Evolutionary conservation across 2,113 vertebrate species (phyloP), one percentile per base, ranked within the genome.

Genomic region (Xyliphius kryptos): DNA sequence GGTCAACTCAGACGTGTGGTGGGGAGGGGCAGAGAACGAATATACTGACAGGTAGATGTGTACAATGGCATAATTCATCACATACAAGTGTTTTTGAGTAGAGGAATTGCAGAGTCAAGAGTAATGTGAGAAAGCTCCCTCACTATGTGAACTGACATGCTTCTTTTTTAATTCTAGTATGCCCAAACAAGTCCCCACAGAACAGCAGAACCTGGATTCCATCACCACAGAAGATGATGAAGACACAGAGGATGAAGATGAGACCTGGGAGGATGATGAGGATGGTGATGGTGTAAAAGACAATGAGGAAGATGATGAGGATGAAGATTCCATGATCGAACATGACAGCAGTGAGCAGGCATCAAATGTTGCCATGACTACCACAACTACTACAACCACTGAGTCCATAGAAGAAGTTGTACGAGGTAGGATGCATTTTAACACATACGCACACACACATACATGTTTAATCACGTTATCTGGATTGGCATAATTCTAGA

Each of bases 371-470:
- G 96, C 92, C 56, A 94, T 93, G 81, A 95, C 93, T 1, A 95
- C 93, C 63, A 97, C 94, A 13, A 97, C 94, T 56, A 98, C 93
- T 61, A 95, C 92, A 32, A 95, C 92, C 56, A 98, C 94, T 0
- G 95, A 97, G 63, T 97, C 94, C 1, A 93, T 97, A 60, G 95
- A 98, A 80, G 95, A 98, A 67, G 95, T 97, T 9, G 95, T 98
- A 40, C 83, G 94, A 93, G 95, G 95, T 98, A 84, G 88, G 63
- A 70, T 13, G 8, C 9, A 7, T 9, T 32, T 49, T 4, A n/a
- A 14, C 4, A 17, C n/a, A n/a, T n/a, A n/a, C n/a, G n/a, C n/a
- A n/a, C n/a, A n/a, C n/a, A n/a, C n/a, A n/a, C n/a, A n/a, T n/a
- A n/a, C n/a, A n/a, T n/a, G n/a, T n/a, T n/a, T n/a, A n/a, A n/a